A percentile compares a stretch with the other conserved stretches of the same genome.
phyloP scores from a whole-genome alignment of 2,888 invertebrate species.

The Tetragonula carbonaria region DNA sequence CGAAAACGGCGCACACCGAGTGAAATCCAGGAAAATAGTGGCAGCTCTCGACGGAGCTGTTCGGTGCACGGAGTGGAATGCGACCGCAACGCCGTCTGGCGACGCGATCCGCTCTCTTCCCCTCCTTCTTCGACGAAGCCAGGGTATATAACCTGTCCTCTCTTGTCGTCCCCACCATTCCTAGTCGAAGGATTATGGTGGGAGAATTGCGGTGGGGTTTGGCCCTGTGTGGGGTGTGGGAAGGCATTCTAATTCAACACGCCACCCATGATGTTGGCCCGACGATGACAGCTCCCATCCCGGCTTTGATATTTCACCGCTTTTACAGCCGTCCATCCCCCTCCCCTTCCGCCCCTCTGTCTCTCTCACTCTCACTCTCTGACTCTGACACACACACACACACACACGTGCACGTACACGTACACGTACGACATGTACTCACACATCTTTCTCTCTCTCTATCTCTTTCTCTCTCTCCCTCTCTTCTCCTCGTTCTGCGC shows the following conservation, averaged over 20 bases:
- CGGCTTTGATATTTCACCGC: constrained; percentile 84
- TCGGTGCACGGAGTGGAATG: constrained; percentile 68
- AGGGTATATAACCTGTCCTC: constrained; percentile 81
- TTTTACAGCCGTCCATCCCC: constrained; percentile 78
- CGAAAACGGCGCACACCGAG: constrained; percentile 69
- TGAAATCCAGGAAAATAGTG: constrained; percentile 81
- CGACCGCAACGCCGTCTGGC: constrained; percentile 72
- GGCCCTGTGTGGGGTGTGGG: constrained; percentile 76
- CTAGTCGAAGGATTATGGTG: constrained; percentile 68
- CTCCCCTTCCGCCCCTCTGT: constrained; percentile 28
- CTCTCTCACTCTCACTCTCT: constrained; percentile 32
- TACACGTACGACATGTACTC: too few relatives aligned
- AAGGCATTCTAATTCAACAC: constrained; percentile 84
- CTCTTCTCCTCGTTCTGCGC: constrained; percentile 29
- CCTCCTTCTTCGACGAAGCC: constrained; percentile 84
- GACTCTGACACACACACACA: constrained; percentile 15
- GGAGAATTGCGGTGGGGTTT: constrained; percentile 75
- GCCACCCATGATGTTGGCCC: constrained; percentile 84
- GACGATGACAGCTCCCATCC: constrained; percentile 84
- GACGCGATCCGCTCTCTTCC: constrained; percentile 68
- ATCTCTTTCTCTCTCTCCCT: constrained; percentile 32
- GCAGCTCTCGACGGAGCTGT: constrained; percentile 61
- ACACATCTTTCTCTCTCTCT: not conserved
- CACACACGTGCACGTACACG: not conserved
- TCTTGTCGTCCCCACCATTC: constrained; percentile 76